These are phyloP conservation scores for Thalassoma bifasciatum DNA, from an alignment of 2,113 vertebrate species.

Conservation along the genomic window DNA sequence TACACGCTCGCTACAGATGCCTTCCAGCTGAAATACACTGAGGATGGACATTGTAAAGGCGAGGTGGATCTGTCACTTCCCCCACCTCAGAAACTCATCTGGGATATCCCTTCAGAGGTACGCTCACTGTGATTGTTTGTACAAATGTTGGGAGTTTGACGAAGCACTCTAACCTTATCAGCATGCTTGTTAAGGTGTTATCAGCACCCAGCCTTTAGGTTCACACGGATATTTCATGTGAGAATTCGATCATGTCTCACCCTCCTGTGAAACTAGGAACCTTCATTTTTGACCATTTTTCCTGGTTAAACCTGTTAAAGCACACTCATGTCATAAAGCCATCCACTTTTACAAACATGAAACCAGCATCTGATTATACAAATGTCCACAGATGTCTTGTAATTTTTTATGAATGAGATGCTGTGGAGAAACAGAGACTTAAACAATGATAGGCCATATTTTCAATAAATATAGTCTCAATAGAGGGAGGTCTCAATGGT, in stretches of 20 bases:
- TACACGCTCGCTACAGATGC: conserved; percentile 88
- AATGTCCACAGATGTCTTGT: too few relatives aligned
- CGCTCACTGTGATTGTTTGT: not conserved
- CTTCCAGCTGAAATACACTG: conserved; percentile 90
- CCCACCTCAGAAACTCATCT: conserved; percentile 86
- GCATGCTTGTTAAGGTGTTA: not conserved
- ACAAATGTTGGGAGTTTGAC: not conserved
- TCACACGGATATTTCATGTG: not conserved
- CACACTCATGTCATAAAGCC: too few relatives aligned
- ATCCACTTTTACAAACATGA: too few relatives aligned
- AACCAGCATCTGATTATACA: too few relatives aligned
- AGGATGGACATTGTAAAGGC: conserved; percentile 92
- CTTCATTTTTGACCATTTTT: not conserved
- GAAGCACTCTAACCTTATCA: not conserved
- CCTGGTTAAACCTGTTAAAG: too few relatives aligned
- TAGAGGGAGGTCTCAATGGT: too few relatives aligned
- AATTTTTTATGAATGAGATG: too few relatives aligned
- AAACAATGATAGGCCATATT: too few relatives aligned
- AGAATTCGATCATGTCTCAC: not conserved
- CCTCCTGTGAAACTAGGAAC: not conserved
- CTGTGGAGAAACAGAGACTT: too few relatives aligned
- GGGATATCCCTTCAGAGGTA: conserved; percentile 90
- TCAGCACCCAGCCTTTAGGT: not conserved
- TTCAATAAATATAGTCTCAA: too few relatives aligned
- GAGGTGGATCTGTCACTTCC: conserved; percentile 84